Base-by-base conservation (phyloP, 2,888 invertebrate genomes). In the Aphodius granarius region DNA sequence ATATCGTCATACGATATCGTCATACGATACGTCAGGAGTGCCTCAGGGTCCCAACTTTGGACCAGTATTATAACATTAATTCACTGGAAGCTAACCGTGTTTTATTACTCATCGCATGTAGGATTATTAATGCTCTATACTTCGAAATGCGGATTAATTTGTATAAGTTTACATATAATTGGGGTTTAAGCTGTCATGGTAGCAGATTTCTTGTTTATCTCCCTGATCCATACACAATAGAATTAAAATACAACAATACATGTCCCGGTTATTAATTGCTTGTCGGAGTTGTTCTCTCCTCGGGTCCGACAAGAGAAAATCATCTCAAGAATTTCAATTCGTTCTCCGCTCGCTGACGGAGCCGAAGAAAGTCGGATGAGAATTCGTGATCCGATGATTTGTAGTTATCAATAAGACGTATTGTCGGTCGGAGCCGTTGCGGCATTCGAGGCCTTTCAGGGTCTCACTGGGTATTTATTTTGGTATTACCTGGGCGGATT, bases 351-450 rank as follows among this genome's bases (percentile, higher is more conserved):
- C 13, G 43, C 43, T 43, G 43, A 43, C 43, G 13, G 43, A 43
- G 43, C n/a, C 43, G 43, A 43, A 43, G 43, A 43, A 43, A 43
- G 68, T 68, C 68, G 20, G 68, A n/a, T n/a, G n/a, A n/a, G n/a
- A 68, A 22, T 68, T 68, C 68, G 68, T 68, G 68, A 68, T 68
- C 68, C 22, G 21, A 22, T 22, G 68, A 68, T 68, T 68, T 68
- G 68, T 68, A 68, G 68, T n/a, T 22, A 68, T 68, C 68, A 68
- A 68, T 68, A 68, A 68, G 68, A 68, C 21, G 20, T 22, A 68
- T 68, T 68, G 68, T 68, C 21, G 21, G 20, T 22, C 19, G 3
- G 18, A 17, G 19, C 20, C 68, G 68, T 68, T n/a, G 22, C 68
- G 21, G 20, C 20, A 43, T 43, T 43, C 43, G 43, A n/a, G 43